Conservation (phyloP, 2,888 invertebrate genomes). For the Ophion slaviceki region DNA sequence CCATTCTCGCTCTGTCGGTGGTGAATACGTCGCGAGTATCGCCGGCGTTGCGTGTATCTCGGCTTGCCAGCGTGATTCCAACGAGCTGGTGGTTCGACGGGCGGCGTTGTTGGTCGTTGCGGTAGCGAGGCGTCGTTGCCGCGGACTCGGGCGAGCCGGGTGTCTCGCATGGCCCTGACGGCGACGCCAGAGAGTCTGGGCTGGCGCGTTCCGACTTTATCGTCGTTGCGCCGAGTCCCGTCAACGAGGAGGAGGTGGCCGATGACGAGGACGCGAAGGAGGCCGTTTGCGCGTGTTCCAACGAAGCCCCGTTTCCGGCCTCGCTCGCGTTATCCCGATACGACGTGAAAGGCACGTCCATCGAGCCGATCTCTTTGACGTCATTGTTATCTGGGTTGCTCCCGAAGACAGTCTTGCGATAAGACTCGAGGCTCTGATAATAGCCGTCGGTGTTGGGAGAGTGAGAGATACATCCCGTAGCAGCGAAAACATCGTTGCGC, state of each 20-base stretch:
- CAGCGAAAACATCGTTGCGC: conserved; percentile 13
- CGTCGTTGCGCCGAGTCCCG: conserved; percentile 79
- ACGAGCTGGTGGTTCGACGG: conserved; percentile 34
- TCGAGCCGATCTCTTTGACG: conserved; percentile 42
- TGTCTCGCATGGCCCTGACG: conserved; percentile 82
- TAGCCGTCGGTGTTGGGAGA: conserved; percentile 49
- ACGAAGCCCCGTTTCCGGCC: conserved; percentile 56
- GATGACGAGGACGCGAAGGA: conserved; percentile 42
- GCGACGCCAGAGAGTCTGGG: conserved; percentile 79
- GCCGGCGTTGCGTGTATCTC: conserved; percentile 45
- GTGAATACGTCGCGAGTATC: conserved; percentile 40
- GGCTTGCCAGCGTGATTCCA: conserved; percentile 22
- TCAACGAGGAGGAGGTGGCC: conserved; percentile 44
- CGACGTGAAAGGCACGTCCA: conserved; percentile 22
- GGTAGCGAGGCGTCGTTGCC: conserved; percentile 67
- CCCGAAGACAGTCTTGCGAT: conserved; percentile 38
- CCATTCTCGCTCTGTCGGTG: conserved; percentile 34
- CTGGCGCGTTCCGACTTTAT: conserved; percentile 79
- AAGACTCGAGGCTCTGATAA: conserved; percentile 55
- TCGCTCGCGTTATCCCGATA: conserved; percentile 54
- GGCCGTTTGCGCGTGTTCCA: conserved; percentile 54
- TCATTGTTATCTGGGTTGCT: conserved; percentile 45
- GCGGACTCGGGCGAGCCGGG: conserved; percentile 70
- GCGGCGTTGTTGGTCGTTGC: conserved; percentile 63
- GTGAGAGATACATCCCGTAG: conserved; percentile 10